Conservation (phyloP, 2,888 invertebrate genomes). For the Idaea aversata region DNA sequence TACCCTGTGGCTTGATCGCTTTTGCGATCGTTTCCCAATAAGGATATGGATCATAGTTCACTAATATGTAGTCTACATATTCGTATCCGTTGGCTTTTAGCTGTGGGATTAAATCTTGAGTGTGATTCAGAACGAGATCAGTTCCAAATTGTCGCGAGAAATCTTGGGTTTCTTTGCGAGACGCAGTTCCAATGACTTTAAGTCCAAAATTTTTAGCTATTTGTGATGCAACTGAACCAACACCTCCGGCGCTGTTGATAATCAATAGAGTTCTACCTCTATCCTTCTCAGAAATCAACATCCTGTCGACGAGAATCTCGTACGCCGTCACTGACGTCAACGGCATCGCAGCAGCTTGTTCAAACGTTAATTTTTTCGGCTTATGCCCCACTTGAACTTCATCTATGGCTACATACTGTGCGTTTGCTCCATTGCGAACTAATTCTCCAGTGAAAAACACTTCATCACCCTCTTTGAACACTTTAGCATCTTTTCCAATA, state of each 20-base stretch:
- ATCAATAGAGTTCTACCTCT: conserved; percentile 60
- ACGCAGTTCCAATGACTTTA: conserved; percentile 67
- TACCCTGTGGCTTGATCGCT: conserved; percentile 64
- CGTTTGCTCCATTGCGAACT: conserved; percentile 59
- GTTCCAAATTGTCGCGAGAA: conserved; percentile 56
- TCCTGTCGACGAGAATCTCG: conserved; percentile 59
- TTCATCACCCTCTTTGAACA: conserved; percentile 61
- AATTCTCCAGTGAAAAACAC: conserved; percentile 65
- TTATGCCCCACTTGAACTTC: conserved; percentile 57
- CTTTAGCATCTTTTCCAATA: conserved; percentile 48
- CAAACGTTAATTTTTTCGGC: conserved; percentile 61
- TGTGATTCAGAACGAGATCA: conserved; percentile 61
- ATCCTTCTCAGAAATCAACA: conserved; percentile 59
- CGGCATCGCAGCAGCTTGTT: conserved; percentile 71
- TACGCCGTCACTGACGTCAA: conserved; percentile 61
- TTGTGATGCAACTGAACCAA: conserved; percentile 66
- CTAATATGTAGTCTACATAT: conserved; percentile 61
- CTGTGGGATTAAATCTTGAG: conserved; percentile 53
- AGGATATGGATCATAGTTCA: conserved; percentile 67
- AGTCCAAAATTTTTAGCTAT: conserved; percentile 59
- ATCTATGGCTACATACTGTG: conserved; percentile 60
- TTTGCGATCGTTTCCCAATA: conserved; percentile 66
- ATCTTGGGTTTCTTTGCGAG: conserved; percentile 52
- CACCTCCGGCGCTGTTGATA: conserved; percentile 70
- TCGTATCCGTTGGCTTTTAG: conserved; percentile 51